Base-by-base conservation (phyloP, 1,140 invertebrate genomes). In the Pantala flavescens region DNA sequence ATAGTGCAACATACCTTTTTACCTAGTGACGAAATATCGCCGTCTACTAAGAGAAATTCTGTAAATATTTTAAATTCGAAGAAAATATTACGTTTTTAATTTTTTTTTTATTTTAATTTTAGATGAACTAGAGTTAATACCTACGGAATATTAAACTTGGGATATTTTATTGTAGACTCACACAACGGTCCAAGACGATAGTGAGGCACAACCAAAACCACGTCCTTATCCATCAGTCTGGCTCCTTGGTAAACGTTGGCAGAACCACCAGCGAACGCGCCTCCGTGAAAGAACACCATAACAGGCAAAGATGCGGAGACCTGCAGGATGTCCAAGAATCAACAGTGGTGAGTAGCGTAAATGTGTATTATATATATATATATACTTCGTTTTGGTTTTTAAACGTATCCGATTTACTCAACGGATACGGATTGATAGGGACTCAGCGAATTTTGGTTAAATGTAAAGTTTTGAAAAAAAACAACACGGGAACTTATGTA, bases 171-270 rank as follows among this genome's bases (percentile, higher is more conserved):
- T 21, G 0, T 24, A 74, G 36, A 43, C 77, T 79, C 77, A 81
- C 82, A 81, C 21, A 83, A 76, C n/a, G 80, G 78, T 21, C 82
- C 82, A 2, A 83, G 78, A 24, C 82, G 77, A 71, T 83, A 83
- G 70, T 82, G 81, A 43, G 80, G 76, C 5, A 80, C 78, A 3
- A 83, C 81, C 7, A 82, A 72, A 23, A 82, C 78, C 7, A 82
- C 73, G 71, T 82, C 81, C 24, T 78, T 73, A 23, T 82, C 82
- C 49, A 82, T 74, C 0, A 82, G 75, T 72, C 77, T 77, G 70
- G 80, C 76, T 7, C 75, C 75, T 5, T 23, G 19, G 24, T 74
- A 76, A 21, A 70, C 71, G 49, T 70, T 16, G 19, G 55, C 23
- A 11, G 49, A 71, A 2, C 76, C 76, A 0, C 42, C 36, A 0